Conservation (phyloP, 2,888 invertebrate species). For the Pammene aurita region DNA sequence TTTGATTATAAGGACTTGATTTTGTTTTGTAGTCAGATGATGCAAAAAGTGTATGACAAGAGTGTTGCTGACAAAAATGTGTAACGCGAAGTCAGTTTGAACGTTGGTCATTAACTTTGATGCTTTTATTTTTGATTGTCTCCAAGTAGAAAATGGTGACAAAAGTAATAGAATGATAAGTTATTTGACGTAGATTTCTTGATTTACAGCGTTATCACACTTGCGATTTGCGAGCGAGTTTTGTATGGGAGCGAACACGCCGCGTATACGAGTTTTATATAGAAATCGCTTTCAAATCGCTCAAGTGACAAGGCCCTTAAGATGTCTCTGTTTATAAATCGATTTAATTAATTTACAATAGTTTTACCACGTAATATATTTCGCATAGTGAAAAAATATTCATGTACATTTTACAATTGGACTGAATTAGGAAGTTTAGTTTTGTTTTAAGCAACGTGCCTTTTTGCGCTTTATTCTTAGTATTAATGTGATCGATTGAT, state of each 20-base stretch:
- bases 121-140: slow-evolving; percentile 16
- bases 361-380: background rate
- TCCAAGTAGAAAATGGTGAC: background rate
- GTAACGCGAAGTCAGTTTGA: background rate
- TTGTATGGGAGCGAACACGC: too few relatives aligned
- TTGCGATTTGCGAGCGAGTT: too few relatives aligned
- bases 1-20: slow-evolving; percentile 62
- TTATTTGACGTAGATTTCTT: background rate
- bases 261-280: too few relatives aligned
- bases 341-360: slow-evolving; percentile 12
- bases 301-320: too few relatives aligned
- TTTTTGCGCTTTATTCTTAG: slow-evolving; percentile 13
- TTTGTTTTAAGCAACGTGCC: slow-evolving; percentile 18
- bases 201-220: too few relatives aligned
- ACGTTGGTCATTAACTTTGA: background rate
- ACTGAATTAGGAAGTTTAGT: slow-evolving; percentile 14
- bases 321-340: slow-evolving; percentile 14
- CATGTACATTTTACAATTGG: slow-evolving; percentile 22
- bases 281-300: too few relatives aligned
- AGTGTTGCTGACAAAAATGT: slow-evolving; percentile 43
- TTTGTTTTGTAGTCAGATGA: slow-evolving; percentile 63
- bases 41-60: slow-evolving; percentile 60
- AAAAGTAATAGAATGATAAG: background rate
- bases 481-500: background rate
- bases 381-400: background rate